Conservation (phyloP, 2,888 invertebrate species). For the Villa cingulata region DNA sequence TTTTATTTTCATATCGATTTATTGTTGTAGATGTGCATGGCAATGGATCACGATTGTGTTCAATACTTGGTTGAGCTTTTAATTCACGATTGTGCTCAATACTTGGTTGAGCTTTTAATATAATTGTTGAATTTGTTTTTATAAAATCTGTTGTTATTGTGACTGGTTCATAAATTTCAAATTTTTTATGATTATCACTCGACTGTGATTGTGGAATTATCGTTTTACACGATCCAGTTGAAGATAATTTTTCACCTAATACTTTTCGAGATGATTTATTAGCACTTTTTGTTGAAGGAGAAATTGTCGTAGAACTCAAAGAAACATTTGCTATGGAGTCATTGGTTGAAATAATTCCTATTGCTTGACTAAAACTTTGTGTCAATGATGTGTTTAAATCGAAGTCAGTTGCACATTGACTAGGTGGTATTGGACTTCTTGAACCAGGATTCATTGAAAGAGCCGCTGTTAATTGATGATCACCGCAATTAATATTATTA, state of each 20-base stretch:
- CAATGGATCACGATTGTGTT: conserved; percentile 27
- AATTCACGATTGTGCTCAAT: background rate
- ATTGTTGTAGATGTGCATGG: too few species aligned
- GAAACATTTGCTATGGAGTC: conserved; percentile 31
- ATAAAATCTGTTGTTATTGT: conserved; percentile 31
- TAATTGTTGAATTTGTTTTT: conserved; percentile 27
- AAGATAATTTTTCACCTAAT: conserved; percentile 14
- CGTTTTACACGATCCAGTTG: background rate
- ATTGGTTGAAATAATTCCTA: conserved; percentile 31
- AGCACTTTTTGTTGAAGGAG: conserved; percentile 12
- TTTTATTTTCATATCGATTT: conserved; percentile 12
- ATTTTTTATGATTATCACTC: conserved; percentile 25
- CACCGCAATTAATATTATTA: conserved; percentile 51
- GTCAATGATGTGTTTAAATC: conserved; percentile 21
- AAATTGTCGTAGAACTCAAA: conserved; percentile 10
- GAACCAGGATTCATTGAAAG: conserved; percentile 71
- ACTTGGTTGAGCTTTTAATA: conserved; percentile 25
- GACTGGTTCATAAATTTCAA: conserved; percentile 33
- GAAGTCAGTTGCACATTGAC: conserved; percentile 35
- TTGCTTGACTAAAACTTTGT: conserved; percentile 27
- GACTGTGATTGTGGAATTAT: conserved; percentile 4
- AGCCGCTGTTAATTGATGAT: conserved; percentile 53
- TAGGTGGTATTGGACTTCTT: conserved; percentile 63
- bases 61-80: conserved; percentile 23
- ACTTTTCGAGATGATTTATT: conserved; percentile 34